Base-by-base conservation (phyloP, 2,888 invertebrate species). In the Lissonota sp. region DNA sequence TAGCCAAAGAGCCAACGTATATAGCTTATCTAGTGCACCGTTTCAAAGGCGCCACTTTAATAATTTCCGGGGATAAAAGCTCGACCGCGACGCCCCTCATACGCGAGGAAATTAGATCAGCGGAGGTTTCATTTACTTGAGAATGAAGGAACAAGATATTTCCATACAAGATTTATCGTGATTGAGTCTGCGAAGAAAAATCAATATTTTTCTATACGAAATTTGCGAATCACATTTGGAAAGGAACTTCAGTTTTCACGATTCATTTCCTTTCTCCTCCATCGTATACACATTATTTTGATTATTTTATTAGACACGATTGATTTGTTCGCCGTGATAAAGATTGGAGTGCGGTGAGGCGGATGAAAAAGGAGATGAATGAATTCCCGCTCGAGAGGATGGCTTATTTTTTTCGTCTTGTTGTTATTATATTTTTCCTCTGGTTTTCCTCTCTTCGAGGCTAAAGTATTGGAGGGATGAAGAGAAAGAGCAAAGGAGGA, bases 51-150 rank as follows among this genome's bases (percentile, higher is more conserved):
- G 64, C 44, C 64, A 73, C 64, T 73, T 26, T 57, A 73, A 64
- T 73, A 73, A 64, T 73, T 73, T 73, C 73, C 73, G 57, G 64
- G 44, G 64, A 73, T 73, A 73, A 73, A 73, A 39, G 10, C 64
- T 12, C 49, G n/a, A 40, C 37, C 44, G 16, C 16, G n/a, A 7
- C 39, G 39, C 5, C 26, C 51, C n/a, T n/a, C 51, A 39, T 42
- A 62, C 16, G 14, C 10, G 7, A 44, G 7, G 44, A 44, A 10
- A 44, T 8, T 44, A 10, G 7, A 10, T 8, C 7, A 44, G 44
- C 6, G 26, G 26, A 26, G 26, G 26, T 26, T 26, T 26, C 1
- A 26, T 26, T 26, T 26, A 26, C 26, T 26, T 26, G 26, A 26
- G 26, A 26, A 26, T 26, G 26, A 26, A 26, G 26, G 26, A 26